Conservation (phyloP, 2,888 invertebrate genomes). For the Acrocyrtus sp. region DNA sequence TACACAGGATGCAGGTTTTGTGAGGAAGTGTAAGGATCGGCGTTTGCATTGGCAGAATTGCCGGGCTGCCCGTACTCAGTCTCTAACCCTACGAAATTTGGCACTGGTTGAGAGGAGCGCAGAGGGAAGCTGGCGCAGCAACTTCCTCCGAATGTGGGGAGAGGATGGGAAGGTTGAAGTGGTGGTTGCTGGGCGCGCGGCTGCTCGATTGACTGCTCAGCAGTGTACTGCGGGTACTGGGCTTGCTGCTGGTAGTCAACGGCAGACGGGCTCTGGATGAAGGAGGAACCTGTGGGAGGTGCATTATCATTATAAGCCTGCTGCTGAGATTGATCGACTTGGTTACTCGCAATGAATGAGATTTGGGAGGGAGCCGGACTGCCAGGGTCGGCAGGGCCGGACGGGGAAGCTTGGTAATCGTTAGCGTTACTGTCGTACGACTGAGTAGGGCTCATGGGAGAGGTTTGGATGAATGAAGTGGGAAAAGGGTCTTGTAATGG, state of each 20-base stretch:
- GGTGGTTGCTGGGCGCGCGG: conserved; percentile 22
- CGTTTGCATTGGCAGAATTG: conserved; percentile 39
- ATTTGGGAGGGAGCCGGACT: no score
- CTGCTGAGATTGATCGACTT: conserved; percentile 43
- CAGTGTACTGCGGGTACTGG: conserved; percentile 28
- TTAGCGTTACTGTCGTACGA: conserved; percentile 35
- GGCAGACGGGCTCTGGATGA: neutral
- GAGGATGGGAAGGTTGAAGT: conserved; percentile 30
- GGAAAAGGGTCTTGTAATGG: conserved; percentile 35
- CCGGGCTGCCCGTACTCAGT: conserved; percentile 56
- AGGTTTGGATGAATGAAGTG: conserved; percentile 40
- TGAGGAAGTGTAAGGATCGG: conserved; percentile 51
- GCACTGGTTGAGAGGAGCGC: conserved; percentile 44
- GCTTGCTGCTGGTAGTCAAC: conserved; percentile 33
- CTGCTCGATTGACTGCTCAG: conserved; percentile 39
- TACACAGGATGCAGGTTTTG: conserved; percentile 58
- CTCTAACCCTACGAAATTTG: conserved; percentile 40
- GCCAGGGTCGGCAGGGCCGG: conserved; percentile 36
- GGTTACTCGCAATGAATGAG: conserved; percentile 39
- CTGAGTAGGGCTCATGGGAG: conserved; percentile 56
- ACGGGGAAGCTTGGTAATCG: conserved; percentile 9
- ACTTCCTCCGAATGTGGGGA: conserved; percentile 57
- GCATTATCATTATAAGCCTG: conserved; percentile 29
- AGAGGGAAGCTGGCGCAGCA: conserved; percentile 53
- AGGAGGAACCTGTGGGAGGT: conserved; percentile 29